Base-by-base conservation (phyloP, 2,113 vertebrate species). In the Psettodes erumei region DNA sequence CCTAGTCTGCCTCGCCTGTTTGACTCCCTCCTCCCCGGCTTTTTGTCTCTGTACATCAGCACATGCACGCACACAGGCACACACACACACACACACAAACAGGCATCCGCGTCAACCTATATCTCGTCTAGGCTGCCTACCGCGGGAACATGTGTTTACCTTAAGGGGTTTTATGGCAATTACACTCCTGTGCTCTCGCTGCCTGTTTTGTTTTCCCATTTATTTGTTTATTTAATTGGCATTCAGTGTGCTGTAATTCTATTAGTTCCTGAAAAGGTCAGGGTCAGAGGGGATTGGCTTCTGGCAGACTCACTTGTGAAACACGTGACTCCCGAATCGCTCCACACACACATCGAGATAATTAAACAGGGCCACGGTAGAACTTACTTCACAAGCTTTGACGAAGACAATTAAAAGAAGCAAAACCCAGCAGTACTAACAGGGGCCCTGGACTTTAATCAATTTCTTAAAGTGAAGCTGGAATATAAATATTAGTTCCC, bases 161-260 rank as follows among this genome's bases (percentile, higher is more conserved):
- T 90, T 85, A 40, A 90, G 90, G 91, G 88, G 38, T 68, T 88
- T 86, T 79, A 85, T 82, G 43, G 82, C 82, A 90, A 91, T 93
- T 89, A 91, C 77, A 71, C 76, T 79, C 85, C 76, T 79, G 81
- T 59, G 77, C 75, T 71, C 81, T 73, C 68, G 74, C 78, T 79
- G 79, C 75, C 74, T 54, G 74, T 86, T 91, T 88, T 89, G 75
- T 89, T 90, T 87, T 85, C 73, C n/a, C 77, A 70, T 84, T 66
- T 90, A 83, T 88, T 86, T 84, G 73, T 92, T 90, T 88, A 80
- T 90, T 91, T 90, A 92, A 92, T 92, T 93, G 91, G 82, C 86
- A 90, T 92, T 87, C 86, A 83, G 67, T 72, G 73, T 60, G 65
- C 81, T 69, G 79, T 91, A 90, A 93, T 91, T 91, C 89, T 90